Percentiles rank a stretch among this genome's conserved stretches.
Conservation (phyloP, 2,888 invertebrate species). For the Cacoxenus indagator region DNA sequence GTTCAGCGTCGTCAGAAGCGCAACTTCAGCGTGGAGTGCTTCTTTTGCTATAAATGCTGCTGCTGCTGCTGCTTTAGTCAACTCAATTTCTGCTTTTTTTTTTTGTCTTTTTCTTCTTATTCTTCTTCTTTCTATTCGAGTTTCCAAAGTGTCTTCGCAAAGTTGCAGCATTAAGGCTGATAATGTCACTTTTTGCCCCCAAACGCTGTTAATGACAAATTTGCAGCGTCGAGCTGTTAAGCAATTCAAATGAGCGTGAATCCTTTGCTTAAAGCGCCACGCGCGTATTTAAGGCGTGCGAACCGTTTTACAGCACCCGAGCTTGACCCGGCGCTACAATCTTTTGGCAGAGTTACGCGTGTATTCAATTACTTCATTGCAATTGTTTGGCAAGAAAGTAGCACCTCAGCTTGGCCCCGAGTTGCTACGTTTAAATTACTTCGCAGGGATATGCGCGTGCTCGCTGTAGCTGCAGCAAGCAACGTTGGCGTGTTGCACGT, state of each 20-base stretch:
- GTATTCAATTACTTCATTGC: conserved; percentile 7
- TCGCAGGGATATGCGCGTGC: background rate
- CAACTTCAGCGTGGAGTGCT: too few relatives aligned
- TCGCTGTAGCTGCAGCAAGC: too few relatives aligned
- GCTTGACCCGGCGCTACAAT: conserved; percentile 24
- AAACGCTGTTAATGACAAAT: conserved; percentile 38
- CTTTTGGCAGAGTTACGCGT: conserved; percentile 15
- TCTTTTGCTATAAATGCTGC: background rate
- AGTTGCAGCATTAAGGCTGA: conserved; percentile 38
- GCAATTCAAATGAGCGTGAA: conserved; percentile 42
- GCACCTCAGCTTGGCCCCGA: background rate
- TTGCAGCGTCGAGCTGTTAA: conserved; percentile 45
- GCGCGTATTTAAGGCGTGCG: too few relatives aligned
- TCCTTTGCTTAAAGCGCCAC: background rate
- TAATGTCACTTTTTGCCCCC: conserved; percentile 39
- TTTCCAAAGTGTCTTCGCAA: conserved; percentile 21
- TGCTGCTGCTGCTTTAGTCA: background rate
- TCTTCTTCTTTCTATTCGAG: background rate
- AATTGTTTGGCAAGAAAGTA: too few relatives aligned
- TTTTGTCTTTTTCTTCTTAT: background rate
- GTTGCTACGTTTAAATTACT: conserved; percentile 5
- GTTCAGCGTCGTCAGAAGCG: too few relatives aligned
- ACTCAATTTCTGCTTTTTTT: background rate
- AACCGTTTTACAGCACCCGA: conserved; percentile 17
- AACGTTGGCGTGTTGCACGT: conserved; percentile 2